Evolutionary conservation across 2,888 invertebrate genomes (phyloP).

Genomic region (Hirtodrosophila duncani): DNA sequence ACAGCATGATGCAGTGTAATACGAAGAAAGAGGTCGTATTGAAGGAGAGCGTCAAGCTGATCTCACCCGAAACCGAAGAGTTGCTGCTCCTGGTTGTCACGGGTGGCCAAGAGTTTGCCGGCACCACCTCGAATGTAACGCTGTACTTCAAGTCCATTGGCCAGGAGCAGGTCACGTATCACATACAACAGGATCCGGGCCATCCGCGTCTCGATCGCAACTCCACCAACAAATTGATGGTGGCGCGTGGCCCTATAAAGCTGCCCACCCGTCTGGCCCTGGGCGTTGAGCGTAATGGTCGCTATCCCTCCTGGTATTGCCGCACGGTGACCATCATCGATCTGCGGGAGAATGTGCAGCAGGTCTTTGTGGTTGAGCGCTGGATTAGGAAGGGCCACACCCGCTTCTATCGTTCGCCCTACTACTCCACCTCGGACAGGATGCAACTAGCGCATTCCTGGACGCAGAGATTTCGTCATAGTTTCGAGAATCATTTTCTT

Average conservation of each 20-base stretch:
- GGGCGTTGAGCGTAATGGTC: slow-evolving; percentile 11
- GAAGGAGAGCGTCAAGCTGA: not conserved
- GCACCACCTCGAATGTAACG: slow-evolving; percentile 29
- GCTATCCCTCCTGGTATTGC: slow-evolving; percentile 37
- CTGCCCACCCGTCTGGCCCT: slow-evolving; percentile 31
- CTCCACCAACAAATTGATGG: slow-evolving; percentile 6
- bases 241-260: slow-evolving; percentile 1
- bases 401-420: slow-evolving; percentile 9
- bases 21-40: not conserved
- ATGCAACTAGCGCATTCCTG: not conserved
- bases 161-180: not conserved
- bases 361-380: slow-evolving; percentile 16
- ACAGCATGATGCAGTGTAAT: not conserved
- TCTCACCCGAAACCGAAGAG: not conserved
- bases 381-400: slow-evolving; percentile 19
- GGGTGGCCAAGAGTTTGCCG: slow-evolving; percentile 30
- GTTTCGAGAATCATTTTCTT: slow-evolving; percentile 2
- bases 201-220: slow-evolving; percentile 15
- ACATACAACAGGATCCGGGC: slow-evolving; percentile 24
- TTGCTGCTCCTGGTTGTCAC: slow-evolving; percentile 21
- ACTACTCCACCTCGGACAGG: not conserved
- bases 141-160: slow-evolving; percentile 22
- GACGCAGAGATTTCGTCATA: slow-evolving; percentile 2
- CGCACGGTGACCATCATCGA: slow-evolving; percentile 17
- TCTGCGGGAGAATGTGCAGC: slow-evolving; percentile 1